Percentiles rank a stretch among this genome's conserved stretches.
These are phyloP conservation scores for Drosophila ezoana DNA, from an alignment of 2,888 invertebrate species.

Conservation along the genomic window DNA sequence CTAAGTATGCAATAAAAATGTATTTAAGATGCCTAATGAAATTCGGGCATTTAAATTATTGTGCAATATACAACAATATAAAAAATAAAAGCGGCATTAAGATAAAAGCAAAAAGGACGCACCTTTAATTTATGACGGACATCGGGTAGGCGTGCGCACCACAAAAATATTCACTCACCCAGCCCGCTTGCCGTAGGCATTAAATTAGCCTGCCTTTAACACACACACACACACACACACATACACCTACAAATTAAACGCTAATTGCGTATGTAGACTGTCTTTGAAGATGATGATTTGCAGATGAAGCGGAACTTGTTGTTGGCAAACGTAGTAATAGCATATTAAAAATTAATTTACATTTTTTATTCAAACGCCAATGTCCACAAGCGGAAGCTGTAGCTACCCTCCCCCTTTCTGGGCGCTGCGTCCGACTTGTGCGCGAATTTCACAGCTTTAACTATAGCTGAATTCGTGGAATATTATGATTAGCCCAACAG, in stretches of 20 bases:
- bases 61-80: slow-evolving; percentile 44
- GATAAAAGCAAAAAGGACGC: slow-evolving; percentile 59
- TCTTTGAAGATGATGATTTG: slow-evolving; percentile 72
- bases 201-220: slow-evolving; percentile 35
- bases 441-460: slow-evolving; percentile 15
- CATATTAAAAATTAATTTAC: slow-evolving; percentile 75
- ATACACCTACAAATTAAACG: slow-evolving; percentile 63
- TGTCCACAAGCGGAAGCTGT: slow-evolving; percentile 33
- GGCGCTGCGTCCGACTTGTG: too few species aligned
- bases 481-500: slow-evolving; percentile 17
- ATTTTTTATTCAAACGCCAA: slow-evolving; percentile 65
- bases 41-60: slow-evolving; percentile 67
- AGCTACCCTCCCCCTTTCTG: background rate
- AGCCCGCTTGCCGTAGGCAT: slow-evolving; percentile 3
- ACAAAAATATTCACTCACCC: slow-evolving; percentile 16
- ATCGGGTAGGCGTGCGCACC: slow-evolving; percentile 21
- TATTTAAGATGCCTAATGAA: slow-evolving; percentile 62
- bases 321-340: slow-evolving; percentile 18
- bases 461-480: slow-evolving; percentile 11
- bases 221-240: slow-evolving; percentile 30
- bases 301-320: slow-evolving; percentile 14
- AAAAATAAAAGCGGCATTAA: slow-evolving; percentile 44
- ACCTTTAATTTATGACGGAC: slow-evolving; percentile 68
- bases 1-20: slow-evolving; percentile 71
- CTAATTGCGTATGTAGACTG: slow-evolving; percentile 61